These are phyloP conservation scores for Heliconius eleuchia DNA, from an alignment of 1,140 invertebrate species.

Conservation along the genomic window DNA sequence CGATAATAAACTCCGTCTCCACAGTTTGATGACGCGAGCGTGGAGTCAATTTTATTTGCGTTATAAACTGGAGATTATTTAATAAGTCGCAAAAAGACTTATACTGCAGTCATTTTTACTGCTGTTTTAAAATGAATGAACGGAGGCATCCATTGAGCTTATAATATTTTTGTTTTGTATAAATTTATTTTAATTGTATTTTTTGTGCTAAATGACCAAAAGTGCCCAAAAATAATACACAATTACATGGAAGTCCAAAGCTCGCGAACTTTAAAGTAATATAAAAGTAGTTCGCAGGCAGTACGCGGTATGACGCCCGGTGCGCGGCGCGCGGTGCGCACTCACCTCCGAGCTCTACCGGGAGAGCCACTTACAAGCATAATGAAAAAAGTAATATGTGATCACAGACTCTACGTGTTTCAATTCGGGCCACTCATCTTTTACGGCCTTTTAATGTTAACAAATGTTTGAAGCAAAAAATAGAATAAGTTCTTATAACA, in stretches of 20 bases:
- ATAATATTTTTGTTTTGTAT: neutral
- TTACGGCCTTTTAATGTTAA: too few species aligned
- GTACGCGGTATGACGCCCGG: neutral
- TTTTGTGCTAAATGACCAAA: neutral
- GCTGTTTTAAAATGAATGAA: too few species aligned
- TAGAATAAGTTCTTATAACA: too few species aligned
- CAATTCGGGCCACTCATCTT: neutral
- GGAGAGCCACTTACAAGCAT: neutral
- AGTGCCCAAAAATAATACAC: neutral
- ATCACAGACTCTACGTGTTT: neutral
- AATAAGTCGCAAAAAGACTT: neutral
- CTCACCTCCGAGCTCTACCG: neutral
- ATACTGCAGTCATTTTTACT: too few species aligned
- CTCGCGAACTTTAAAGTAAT: neutral
- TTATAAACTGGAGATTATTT: conserved; percentile 1
- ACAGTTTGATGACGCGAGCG: neutral
- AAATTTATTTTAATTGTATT: too few species aligned
- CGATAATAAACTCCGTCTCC: neutral
- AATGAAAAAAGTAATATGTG: conserved; percentile 10
- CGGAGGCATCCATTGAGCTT: too few species aligned
- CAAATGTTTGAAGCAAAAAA: too few species aligned
- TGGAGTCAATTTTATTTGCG: neutral
- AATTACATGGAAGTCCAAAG: neutral
- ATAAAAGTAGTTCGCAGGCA: neutral
- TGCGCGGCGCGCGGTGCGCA: neutral